Evolutionary conservation across 2,888 invertebrate genomes (phyloP).

Genomic region (Anoplius nigerrimus): DNA sequence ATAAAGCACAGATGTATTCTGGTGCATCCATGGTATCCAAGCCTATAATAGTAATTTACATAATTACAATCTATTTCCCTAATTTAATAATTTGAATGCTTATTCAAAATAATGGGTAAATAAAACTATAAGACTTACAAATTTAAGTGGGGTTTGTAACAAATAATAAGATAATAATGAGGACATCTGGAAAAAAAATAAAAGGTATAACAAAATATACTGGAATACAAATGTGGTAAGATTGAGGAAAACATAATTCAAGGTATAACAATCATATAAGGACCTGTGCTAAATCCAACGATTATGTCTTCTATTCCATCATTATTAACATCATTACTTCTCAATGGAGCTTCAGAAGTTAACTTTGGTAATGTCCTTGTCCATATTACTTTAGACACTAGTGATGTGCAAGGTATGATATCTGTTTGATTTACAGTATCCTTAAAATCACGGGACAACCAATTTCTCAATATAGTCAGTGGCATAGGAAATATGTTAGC

Average conservation of each 20-base stretch:
- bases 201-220: slow-evolving; percentile 25
- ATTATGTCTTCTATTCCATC: slow-evolving; percentile 85
- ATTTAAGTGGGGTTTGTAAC: slow-evolving; percentile 6
- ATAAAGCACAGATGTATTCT: slow-evolving; percentile 80
- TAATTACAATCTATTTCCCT: neutral
- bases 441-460: slow-evolving; percentile 75
- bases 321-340: slow-evolving; percentile 83
- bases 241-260: slow-evolving; percentile 27
- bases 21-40: slow-evolving; percentile 70
- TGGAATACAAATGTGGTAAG: too few species aligned
- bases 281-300: slow-evolving; percentile 87
- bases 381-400: slow-evolving; percentile 81
- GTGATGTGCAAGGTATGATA: slow-evolving; percentile 79
- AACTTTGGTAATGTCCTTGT: slow-evolving; percentile 82
- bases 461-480: slow-evolving; percentile 79
- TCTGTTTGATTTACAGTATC: slow-evolving; percentile 57
- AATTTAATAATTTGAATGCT: neutral
- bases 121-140: neutral
- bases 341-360: slow-evolving; percentile 84
- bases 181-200: slow-evolving; percentile 47
- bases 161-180: slow-evolving; percentile 46
- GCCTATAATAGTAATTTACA: slow-evolving; percentile 56
- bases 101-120: neutral
- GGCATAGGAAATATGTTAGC: slow-evolving; percentile 82
- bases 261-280: slow-evolving; percentile 20